Evolutionary conservation across 1,140 invertebrate genomes (phyloP).

Genomic region (Drosophila arizonae): DNA sequence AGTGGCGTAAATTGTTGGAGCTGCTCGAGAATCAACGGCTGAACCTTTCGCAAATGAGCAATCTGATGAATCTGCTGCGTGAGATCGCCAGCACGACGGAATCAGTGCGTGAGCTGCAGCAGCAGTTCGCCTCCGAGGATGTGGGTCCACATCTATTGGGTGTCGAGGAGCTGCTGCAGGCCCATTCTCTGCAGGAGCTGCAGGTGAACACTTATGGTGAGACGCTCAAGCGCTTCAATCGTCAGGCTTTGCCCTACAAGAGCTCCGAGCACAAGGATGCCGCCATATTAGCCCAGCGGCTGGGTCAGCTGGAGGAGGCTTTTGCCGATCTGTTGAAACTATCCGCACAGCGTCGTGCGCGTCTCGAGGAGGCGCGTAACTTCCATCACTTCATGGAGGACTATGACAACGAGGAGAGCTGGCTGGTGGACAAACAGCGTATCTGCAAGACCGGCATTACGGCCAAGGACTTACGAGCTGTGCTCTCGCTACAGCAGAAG

Average conservation of each 20-base stretch:
- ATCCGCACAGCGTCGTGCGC: conserved; percentile 89
- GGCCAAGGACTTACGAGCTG: conserved; percentile 95
- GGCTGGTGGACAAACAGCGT: conserved; percentile 95
- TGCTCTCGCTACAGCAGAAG: conserved; percentile 95
- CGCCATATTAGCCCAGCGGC: conserved; percentile 86
- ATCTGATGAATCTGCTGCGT: conserved; percentile 92
- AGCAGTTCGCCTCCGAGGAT: conserved; percentile 93
- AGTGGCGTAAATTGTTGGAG: conserved; percentile 93
- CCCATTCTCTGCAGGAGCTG: conserved; percentile 95
- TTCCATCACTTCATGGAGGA: conserved; percentile 98
- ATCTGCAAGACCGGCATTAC: conserved; percentile 95
- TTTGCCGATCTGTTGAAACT: conserved; percentile 87
- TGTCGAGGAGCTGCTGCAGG: conserved; percentile 96
- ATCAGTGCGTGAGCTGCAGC: conserved; percentile 91
- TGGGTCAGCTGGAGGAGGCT: conserved; percentile 88
- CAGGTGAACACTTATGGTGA: conserved; percentile 94
- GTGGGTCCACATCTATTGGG: conserved; percentile 95
- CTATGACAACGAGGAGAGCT: conserved; percentile 96
- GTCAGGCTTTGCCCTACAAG: conserved; percentile 86
- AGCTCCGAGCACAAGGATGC: conserved; percentile 85
- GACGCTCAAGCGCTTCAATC: conserved; percentile 89
- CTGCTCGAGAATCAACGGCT: conserved; percentile 93
- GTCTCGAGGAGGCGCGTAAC: conserved; percentile 94
- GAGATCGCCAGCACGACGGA: conserved; percentile 95
- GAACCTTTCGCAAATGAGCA: conserved; percentile 90